Conservation (phyloP, 2,113 vertebrate species). For the Morone chrysops region DNA sequence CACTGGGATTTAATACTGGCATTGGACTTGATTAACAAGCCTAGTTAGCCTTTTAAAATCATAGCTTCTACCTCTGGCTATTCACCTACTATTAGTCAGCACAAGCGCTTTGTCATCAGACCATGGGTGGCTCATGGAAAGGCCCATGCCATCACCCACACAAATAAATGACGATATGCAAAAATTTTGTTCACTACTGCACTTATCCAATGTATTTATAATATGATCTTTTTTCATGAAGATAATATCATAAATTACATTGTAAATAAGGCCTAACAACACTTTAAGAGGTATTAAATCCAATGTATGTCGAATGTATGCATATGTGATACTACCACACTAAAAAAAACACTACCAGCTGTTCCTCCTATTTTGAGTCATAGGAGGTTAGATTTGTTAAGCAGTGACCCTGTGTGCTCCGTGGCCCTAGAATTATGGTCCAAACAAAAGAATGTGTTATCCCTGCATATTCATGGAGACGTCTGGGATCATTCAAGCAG, state of each 20-base stretch:
- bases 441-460: conserved; percentile 72
- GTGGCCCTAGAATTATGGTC: conserved; percentile 50
- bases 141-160: conserved; percentile 37
- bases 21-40: conserved; percentile 41
- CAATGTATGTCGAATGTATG: conserved; percentile 23
- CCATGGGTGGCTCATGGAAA: conserved; percentile 44
- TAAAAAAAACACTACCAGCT: conserved; percentile 17
- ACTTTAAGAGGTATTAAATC: conserved; percentile 18
- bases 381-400: conserved; percentile 48
- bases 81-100: conserved; percentile 54
- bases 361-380: conserved; percentile 23
- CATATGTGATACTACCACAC: neutral
- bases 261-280: conserved; percentile 23
- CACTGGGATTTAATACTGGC: conserved; percentile 17
- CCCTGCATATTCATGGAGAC: conserved; percentile 68
- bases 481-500: conserved; percentile 73
- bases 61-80: conserved; percentile 8
- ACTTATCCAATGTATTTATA: neutral
- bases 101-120: conserved; percentile 50
- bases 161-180: conserved; percentile 38
- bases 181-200: conserved; percentile 21
- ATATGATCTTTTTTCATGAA: neutral
- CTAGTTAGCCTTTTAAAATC: conserved; percentile 46
- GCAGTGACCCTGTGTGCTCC: conserved; percentile 55
- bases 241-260: conserved; percentile 21